A percentile compares a stretch with the other conserved stretches of the same genome.
phyloP scores from a whole-genome alignment of 2,113 vertebrate species.

The Hyla sarda region DNA sequence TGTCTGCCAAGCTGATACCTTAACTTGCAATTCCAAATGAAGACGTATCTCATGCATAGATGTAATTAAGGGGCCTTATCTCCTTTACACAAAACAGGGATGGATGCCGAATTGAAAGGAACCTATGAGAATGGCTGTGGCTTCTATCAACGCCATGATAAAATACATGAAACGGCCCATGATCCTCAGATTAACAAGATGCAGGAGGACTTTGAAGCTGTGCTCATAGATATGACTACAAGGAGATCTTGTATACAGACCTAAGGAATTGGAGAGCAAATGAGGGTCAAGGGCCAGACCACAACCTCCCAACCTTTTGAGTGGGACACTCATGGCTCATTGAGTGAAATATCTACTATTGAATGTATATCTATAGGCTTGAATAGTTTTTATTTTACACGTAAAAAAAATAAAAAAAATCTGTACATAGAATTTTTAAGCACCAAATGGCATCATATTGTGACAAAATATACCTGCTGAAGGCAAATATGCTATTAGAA shows the following conservation, averaged over 20 bases:
- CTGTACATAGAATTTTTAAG: no score
- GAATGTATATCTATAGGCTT: background rate
- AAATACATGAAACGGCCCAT: constrained; percentile 35
- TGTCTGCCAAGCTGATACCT: constrained; percentile 54
- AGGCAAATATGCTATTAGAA: no score
- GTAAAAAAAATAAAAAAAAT: no score
- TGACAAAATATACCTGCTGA: no score
- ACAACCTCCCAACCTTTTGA: background rate
- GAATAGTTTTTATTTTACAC: background rate
- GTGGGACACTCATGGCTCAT: background rate
- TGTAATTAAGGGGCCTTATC: constrained; percentile 50
- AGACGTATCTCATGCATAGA: constrained; percentile 38
- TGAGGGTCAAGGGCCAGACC: constrained; percentile 1
- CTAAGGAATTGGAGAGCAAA: constrained; percentile 25
- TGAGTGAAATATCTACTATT: background rate
- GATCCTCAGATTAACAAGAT: constrained; percentile 13
- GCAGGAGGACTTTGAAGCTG: constrained; percentile 53
- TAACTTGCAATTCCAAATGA: constrained; percentile 32
- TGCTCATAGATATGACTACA: constrained; percentile 23
- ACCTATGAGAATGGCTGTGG: constrained; percentile 8
- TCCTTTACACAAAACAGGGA: constrained; percentile 43
- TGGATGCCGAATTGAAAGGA: constrained; percentile 32
- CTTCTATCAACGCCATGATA: background rate
- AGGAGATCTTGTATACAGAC: constrained; percentile 2
- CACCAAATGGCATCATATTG: no score